A percentile compares a stretch with the other conserved stretches of the same genome.
Evolutionary conservation across 64 coral and sea anemone species (phyloP).

Genomic region (Exaiptasia diaphana): DNA sequence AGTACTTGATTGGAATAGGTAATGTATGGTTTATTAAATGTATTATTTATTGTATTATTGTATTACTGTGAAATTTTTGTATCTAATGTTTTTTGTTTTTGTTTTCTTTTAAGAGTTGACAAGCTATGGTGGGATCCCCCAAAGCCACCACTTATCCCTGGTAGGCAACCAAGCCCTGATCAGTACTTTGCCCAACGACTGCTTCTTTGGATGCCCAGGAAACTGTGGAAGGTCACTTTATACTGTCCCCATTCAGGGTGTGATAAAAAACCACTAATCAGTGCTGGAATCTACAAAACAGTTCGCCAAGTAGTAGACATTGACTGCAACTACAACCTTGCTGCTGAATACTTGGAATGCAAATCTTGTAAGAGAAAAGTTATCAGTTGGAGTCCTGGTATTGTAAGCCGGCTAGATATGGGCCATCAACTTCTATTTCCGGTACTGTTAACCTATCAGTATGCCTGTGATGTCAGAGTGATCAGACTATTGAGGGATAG

Average conservation of each 20-base stretch:
- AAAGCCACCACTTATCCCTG: slow-evolving; percentile 13
- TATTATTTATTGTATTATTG: not conserved
- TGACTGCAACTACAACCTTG: slow-evolving; percentile 28
- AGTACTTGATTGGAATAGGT: slow-evolving; percentile 50
- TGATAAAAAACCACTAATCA: not conserved
- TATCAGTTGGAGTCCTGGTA: slow-evolving; percentile 13
- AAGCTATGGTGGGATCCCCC: slow-evolving; percentile 60
- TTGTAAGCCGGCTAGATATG: slow-evolving; percentile 31
- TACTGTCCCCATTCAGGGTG: slow-evolving; percentile 34
- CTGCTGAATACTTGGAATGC: slow-evolving; percentile 46
- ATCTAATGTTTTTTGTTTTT: not conserved
- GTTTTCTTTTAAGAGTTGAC: slow-evolving; percentile 4
- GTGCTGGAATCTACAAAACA: slow-evolving; percentile 9
- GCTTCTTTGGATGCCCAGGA: slow-evolving; percentile 54
- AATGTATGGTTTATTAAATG: not conserved
- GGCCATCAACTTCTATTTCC: slow-evolving; percentile 49
- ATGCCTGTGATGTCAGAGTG: slow-evolving; percentile 62
- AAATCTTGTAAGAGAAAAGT: slow-evolving; percentile 37
- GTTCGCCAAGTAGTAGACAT: slow-evolving; percentile 38
- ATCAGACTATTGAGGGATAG: slow-evolving; percentile 33
- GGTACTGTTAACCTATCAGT: slow-evolving; percentile 41
- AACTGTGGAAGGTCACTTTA: slow-evolving; percentile 49
- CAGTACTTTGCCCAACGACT: slow-evolving; percentile 26
- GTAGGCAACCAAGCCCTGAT: not conserved
- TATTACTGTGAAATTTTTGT: not conserved